Percentiles rank a stretch among this genome's conserved stretches.
Evolutionary conservation across 2,888 invertebrate species (phyloP).

Genomic region (Toxonevra muliebris): DNA sequence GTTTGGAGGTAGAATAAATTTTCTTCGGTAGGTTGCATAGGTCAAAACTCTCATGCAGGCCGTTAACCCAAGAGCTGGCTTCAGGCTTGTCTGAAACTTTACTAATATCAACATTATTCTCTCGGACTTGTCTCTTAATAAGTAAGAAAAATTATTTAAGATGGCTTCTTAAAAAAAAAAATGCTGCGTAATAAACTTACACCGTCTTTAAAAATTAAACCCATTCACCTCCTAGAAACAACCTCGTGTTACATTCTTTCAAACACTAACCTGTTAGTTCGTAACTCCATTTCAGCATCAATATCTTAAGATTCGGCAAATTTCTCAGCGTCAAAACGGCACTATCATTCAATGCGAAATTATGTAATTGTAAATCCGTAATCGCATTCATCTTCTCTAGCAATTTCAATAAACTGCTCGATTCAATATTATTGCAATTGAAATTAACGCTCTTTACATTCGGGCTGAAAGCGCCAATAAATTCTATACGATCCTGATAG

Average conservation of each 20-base stretch:
- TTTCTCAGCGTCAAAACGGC: constrained; percentile 29
- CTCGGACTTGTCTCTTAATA: no score
- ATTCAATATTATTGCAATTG: constrained; percentile 28
- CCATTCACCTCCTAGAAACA: no score
- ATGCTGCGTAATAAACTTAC: no score
- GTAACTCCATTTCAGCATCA: constrained; percentile 26
- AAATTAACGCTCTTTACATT: constrained; percentile 27
- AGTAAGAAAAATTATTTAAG: no score
- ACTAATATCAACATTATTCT: no score
- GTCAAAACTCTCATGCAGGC: no score
- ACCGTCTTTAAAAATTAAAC: no score
- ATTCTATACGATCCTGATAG: constrained; percentile 35
- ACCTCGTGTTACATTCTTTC: background rate
- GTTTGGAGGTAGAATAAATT: no score
- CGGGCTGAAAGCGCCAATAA: constrained; percentile 30
- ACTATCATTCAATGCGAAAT: constrained; percentile 30
- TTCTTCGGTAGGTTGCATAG: no score
- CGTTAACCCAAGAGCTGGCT: no score
- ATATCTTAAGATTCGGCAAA: constrained; percentile 30
- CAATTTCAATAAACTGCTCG: constrained; percentile 19
- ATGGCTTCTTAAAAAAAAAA: no score
- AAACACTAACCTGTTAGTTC: constrained; percentile 32
- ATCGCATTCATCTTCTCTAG: constrained; percentile 22
- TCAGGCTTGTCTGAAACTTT: no score
- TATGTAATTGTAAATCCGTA: constrained; percentile 26